Evolutionary conservation across 2,888 invertebrate species (phyloP), one percentile per base, ranked within the genome.

Genomic region (Ornithoptera priamus): DNA sequence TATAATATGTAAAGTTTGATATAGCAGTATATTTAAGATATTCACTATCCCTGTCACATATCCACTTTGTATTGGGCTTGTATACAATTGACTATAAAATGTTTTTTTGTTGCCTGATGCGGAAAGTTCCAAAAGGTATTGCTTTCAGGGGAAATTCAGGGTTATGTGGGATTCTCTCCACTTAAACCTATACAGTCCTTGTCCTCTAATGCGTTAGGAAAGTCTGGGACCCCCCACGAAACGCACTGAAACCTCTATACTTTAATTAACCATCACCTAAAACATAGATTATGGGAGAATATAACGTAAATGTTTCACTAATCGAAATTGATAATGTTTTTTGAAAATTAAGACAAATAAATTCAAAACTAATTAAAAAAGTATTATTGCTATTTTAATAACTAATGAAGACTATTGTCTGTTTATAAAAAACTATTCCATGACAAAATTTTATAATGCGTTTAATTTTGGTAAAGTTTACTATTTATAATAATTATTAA

Each of bases 1-100:
- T 87, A 88, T 75, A 86, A 84, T 87, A 73, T 88, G 84, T 86
- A 87, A 85, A 87, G 82, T 81, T 80, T 77, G 73, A 78, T 81
- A 72, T 80, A 77, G 74, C 70, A 71, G 62, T 78, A 74, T 75
- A 72, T 58, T 64, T 67, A 59, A 68, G 68, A 68, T 67, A 64
- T 66, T 66, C 36, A 62, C 68, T 72, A 66, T 62, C 69, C 62
- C 57, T 67, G 42, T 68, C 65, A 69, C 64, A 72, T 72, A 72
- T 71, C 68, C 68, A 69, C 56, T 57, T 68, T 60, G 60, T 24
- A 68, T 24, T 67, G n/a, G 39, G 42, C 58, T 20, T 50, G 50
- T 56, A 36, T 59, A 63, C 63, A 50, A 20, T 42, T 63, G 46
- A 39, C n/a, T 46, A 60, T 63, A 63, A 12, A 15, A 30, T 30